Base-by-base conservation (phyloP, 2,113 vertebrate genomes). In the Carassius gibelio region DNA sequence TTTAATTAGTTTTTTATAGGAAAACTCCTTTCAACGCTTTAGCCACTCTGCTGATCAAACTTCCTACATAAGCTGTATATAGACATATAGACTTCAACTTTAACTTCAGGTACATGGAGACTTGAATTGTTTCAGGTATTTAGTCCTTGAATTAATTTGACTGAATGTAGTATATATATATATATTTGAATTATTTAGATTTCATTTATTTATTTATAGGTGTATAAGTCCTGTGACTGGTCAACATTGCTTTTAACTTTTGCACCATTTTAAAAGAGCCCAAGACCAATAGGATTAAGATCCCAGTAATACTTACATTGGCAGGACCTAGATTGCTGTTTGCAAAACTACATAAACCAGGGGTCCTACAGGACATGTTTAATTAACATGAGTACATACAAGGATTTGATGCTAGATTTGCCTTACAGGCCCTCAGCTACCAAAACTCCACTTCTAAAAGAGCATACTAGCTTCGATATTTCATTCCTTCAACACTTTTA, bases 1-100 rank as follows among this genome's bases (percentile, higher is more conserved):
- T 82, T 81, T 84, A 78, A 84, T 88, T 34, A 83, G 34, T 26
- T 34, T 55, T 74, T 74, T 30, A 59, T 8, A 62, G 69, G 71
- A 61, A 26, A 48, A 19, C 52, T 68, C 21, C 59, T 81, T 52
- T 81, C 36, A 72, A 2, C 9, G 9, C 42, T 45, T 45, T 45
- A 10, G 42, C 42, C 9, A 45, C 42, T 45, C 42, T 45, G 9
- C 42, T 45, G 42, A 45, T 57, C 26, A 48, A 45, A 50, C 72
- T 3, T 75, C 45, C 23, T 4, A 52, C 3, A 0, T 21, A 57
- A 19, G 2, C 17, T 21, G 2, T 57, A 57, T 52, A 10, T 48
- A 13, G 48, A 50, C 2, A 13, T 34, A 75, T 13, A 15, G 14
- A 52, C 14, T 52, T 45, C 8, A 9, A 45, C 1, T 45, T 45